Base-by-base conservation (phyloP, 2,113 vertebrate species). In the Fulica atra region DNA sequence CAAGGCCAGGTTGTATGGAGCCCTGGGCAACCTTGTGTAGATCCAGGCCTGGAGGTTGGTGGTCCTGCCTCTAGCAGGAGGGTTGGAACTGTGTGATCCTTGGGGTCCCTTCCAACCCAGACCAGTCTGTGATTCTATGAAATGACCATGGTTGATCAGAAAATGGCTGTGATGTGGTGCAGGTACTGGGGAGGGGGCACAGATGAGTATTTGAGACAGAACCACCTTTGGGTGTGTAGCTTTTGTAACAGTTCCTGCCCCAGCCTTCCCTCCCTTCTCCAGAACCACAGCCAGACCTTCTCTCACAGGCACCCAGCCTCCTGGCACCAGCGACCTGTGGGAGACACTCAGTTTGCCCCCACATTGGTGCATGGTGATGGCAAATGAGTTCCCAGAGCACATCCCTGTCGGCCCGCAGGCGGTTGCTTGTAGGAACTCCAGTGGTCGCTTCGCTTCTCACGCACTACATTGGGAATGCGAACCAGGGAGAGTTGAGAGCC, bases 381-480 rank as follows among this genome's bases (percentile, higher is more conserved):
- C 35, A 60, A 21, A 20, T 8, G 16, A 6, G 29, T 50, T 28
- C 48, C 42, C 44, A 13, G 36, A 19, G 53, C 44, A 42, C 23
- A 61, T 38, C 9, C 8, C 28, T 0, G 0, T 19, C 3, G 2
- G 53, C 86, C 38, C 44, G 0, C 0, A 1, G 48, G 8, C 9
- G 5, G 17, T 24, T 33, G 23, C 15, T 6, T 15, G 24, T 25
- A 57, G 8, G 31, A 31, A 23, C 48, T 74, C 0, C 1, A 16
- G 23, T 1, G 0, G 18, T 50, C 1, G 0, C 46, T 38, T 42
- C 4, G 0, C 11, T 51, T 69, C 80, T 74, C 16, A 5, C 6
- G 20, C 11, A 1, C 20, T 0, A 0, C 0, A 1, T 54, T 0
- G 0, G 35, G 23, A 64, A 48, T 0, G 0, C 4, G 40, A 10